A percentile compares a stretch with the other conserved stretches of the same genome.
phyloP scores from a whole-genome alignment of 2,113 vertebrate genomes.

The Phodopus roborovskii region DNA sequence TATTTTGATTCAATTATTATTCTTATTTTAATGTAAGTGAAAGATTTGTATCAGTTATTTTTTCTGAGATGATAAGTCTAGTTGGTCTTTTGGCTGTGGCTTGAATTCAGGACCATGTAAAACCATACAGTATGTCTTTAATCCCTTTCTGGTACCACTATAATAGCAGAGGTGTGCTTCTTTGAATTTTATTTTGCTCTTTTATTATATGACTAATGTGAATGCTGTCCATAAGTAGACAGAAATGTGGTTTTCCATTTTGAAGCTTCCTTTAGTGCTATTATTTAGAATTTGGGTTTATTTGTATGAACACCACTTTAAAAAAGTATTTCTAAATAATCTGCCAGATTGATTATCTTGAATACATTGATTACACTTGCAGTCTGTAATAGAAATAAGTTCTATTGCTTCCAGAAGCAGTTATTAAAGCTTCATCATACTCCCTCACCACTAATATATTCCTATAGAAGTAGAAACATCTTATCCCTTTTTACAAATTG shows the following conservation, averaged over 20 bases:
- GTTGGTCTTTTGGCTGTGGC: not conserved
- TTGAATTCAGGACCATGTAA: not conserved
- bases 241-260: conserved; percentile 4
- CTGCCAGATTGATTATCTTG: conserved; percentile 14
- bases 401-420: not conserved
- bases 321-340: conserved; percentile 58
- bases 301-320: not conserved
- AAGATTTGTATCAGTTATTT: not conserved
- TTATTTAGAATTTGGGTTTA: not conserved
- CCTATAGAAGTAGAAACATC: not conserved
- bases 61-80: not conserved
- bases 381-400: conserved; percentile 18
- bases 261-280: conserved; percentile 10
- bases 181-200: not conserved
- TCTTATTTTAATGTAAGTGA: conserved; percentile 19
- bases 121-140: not conserved
- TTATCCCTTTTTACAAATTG: not conserved
- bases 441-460: conserved; percentile 36
- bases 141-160: not conserved
- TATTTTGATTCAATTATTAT: not conserved
- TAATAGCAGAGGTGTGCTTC: not conserved
- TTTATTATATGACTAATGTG: not conserved
- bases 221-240: not conserved
- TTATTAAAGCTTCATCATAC: not conserved
- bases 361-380: conserved; percentile 20